Base-by-base conservation (phyloP, 92 coral and sea anemone genomes). In the Nematostella vectensis region DNA sequence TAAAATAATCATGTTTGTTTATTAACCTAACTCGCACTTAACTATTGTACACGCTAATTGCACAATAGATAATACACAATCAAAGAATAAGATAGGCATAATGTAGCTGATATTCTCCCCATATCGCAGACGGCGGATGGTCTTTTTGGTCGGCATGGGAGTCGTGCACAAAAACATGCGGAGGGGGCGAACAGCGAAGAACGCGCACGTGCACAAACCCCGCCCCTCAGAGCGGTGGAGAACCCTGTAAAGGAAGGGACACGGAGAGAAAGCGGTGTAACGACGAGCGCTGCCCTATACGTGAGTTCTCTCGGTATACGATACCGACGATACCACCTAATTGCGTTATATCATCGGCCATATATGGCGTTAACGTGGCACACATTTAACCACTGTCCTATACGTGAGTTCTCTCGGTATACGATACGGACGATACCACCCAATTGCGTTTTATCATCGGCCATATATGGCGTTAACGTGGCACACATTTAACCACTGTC, bases 201-300 rank as follows among this genome's bases (percentile, higher is more conserved):
- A 24, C 16, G 25, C 72, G 72, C 28, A 66, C 47, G 19, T 66
- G 72, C 20, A 17, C 54, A 16, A 66, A 55, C 17, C 72, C 72
- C 6, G 33, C 57, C 16, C 72, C 72, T 19, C 62, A 59, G 31
- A 53, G 55, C 55, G 72, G 72, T 11, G 72, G 72, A 2, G 45
- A 36, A 29, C 36, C 25, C n/a, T 66, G 72, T 31, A 33, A 27
- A 23, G 72, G 72, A 0, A 43, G 18, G 17, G 63, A 21, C 54
- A 17, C 38, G 4, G 62, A 66, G 47, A 59, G 53, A 23, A 48
- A 48, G 50, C 39, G 72, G 25, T 66, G 72, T 15, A 45, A 45
- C 21, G 23, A 10, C 12, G 4, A 45, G 23, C 51, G 51, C 4
- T 45, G 51, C 21, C 40, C 40, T 6, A 33, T 33, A 33, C 6